Evolutionary conservation across 2,888 invertebrate genomes (phyloP).

Genomic region (Poecilus cupreus): DNA sequence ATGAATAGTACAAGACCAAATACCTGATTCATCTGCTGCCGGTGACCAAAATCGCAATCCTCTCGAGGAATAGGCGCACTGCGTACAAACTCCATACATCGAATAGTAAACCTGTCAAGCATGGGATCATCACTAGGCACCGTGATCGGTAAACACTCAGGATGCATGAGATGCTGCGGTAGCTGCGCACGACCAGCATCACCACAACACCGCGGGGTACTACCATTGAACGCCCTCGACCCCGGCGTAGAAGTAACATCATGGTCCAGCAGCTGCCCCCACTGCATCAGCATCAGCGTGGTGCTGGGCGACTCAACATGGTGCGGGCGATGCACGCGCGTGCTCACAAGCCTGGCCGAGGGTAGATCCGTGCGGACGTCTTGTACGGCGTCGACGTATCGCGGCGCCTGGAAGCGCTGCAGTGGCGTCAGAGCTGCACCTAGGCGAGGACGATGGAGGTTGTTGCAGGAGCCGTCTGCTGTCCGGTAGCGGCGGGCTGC

Average conservation of each 20-base stretch:
- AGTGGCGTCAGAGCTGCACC: slow-evolving; percentile 90
- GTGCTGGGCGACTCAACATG: slow-evolving; percentile 80
- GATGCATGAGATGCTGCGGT: slow-evolving; percentile 82
- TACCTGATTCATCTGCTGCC: slow-evolving; percentile 88
- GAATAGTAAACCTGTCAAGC: slow-evolving; percentile 81
- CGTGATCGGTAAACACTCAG: slow-evolving; percentile 88
- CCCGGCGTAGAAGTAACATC: slow-evolving; percentile 89
- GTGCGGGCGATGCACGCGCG: slow-evolving; percentile 76
- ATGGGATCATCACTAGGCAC: slow-evolving; percentile 84
- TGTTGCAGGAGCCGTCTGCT: slow-evolving; percentile 93
- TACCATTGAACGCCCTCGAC: slow-evolving; percentile 84
- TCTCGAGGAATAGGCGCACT: slow-evolving; percentile 87
- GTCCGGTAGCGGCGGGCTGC: slow-evolving; percentile 86
- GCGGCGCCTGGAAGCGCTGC: slow-evolving; percentile 86
- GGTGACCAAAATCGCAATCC: slow-evolving; percentile 87
- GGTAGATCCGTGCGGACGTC: slow-evolving; percentile 74
- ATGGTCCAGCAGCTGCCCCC: slow-evolving; percentile 94
- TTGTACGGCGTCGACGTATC: slow-evolving; percentile 84
- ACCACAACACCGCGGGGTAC: slow-evolving; percentile 85
- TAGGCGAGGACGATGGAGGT: slow-evolving; percentile 83
- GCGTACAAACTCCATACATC: slow-evolving; percentile 88
- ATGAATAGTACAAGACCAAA: background rate
- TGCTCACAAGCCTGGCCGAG: slow-evolving; percentile 85
- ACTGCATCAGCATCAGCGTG: slow-evolving; percentile 90
- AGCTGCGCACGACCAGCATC: slow-evolving; percentile 78